A percentile compares a stretch with the other conserved stretches of the same genome.
Evolutionary conservation across 2,888 invertebrate genomes (phyloP).

Genomic region (Chirona hameri): DNA sequence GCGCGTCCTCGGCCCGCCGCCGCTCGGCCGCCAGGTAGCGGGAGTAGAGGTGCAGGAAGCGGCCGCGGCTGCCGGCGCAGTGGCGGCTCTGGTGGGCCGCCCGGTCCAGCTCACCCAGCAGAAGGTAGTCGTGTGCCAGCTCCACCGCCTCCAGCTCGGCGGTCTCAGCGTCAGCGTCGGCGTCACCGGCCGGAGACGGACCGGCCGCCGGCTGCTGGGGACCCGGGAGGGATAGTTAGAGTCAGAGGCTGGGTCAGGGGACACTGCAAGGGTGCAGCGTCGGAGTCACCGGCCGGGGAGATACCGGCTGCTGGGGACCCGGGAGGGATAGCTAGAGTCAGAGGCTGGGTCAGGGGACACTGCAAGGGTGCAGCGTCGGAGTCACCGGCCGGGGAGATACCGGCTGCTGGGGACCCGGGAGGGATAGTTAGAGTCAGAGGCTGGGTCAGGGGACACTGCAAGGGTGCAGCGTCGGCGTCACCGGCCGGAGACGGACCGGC

Average conservation of each 20-base stretch:
- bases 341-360: background rate
- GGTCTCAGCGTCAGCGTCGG: background rate
- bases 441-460: background rate
- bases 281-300: background rate
- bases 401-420: background rate
- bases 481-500: background rate
- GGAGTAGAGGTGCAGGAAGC: constrained; percentile 81
- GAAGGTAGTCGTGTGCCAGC: constrained; percentile 46
- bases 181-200: background rate
- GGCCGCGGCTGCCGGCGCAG: constrained; percentile 64
- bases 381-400: background rate
- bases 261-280: background rate
- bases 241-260: background rate
- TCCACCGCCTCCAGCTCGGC: background rate
- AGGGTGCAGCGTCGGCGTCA: background rate
- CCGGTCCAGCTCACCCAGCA: constrained; percentile 64
- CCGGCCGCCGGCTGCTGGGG: constrained; percentile 52
- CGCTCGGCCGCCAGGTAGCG: constrained; percentile 86
- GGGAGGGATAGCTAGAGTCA: background rate
- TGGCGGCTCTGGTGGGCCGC: constrained; percentile 69
- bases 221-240: constrained; percentile 86
- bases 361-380: background rate
- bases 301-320: background rate
- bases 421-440: background rate
- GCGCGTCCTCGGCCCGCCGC: constrained; percentile 77